Conservation (phyloP, 2,888 invertebrate species). For the Troglohyphantes excavatus region DNA sequence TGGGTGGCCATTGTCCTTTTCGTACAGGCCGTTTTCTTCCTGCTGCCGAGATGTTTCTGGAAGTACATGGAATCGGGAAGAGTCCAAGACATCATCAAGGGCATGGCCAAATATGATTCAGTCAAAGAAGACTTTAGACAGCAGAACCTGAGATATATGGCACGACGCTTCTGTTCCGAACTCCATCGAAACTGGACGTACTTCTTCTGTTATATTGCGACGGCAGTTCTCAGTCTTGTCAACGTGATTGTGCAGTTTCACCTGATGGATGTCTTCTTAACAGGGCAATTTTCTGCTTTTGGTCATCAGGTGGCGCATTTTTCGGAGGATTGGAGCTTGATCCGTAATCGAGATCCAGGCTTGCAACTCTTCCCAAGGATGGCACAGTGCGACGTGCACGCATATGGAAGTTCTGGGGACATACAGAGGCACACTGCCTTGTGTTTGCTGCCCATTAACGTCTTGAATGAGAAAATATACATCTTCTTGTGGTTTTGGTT, state of each 20-base stretch:
- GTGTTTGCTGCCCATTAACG: constrained; percentile 93
- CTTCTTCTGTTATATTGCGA: constrained; percentile 85
- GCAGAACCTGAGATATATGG: constrained; percentile 81
- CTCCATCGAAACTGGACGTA: constrained; percentile 88
- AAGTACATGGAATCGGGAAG: constrained; percentile 81
- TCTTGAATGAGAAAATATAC: constrained; percentile 93
- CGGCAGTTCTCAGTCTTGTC: constrained; percentile 80
- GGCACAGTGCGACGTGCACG: constrained; percentile 95
- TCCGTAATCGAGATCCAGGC: constrained; percentile 80
- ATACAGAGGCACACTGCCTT: constrained; percentile 93
- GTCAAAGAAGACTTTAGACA: constrained; percentile 58
- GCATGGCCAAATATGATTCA: constrained; percentile 78
- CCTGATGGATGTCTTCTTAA: constrained; percentile 80
- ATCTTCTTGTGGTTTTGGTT: constrained; percentile 86
- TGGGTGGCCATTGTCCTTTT: constrained; percentile 83
- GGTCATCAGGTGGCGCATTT: constrained; percentile 83
- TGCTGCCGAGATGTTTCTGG: constrained; percentile 82
- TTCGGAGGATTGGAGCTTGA: constrained; percentile 80
- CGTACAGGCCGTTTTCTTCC: constrained; percentile 82
- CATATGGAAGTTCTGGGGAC: constrained; percentile 93
- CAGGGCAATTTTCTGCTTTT: constrained; percentile 80
- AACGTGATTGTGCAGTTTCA: constrained; percentile 80
- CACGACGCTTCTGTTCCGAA: constrained; percentile 87
- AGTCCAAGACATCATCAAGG: constrained; percentile 80
- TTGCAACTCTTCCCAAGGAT: constrained; percentile 91